Percentiles rank a stretch among this genome's conserved stretches.
These are phyloP conservation scores for Diacarnus erythraeanus DNA, from an alignment of 37 sponge, comb jelly and placozoan genomes.

Conservation along the genomic window DNA sequence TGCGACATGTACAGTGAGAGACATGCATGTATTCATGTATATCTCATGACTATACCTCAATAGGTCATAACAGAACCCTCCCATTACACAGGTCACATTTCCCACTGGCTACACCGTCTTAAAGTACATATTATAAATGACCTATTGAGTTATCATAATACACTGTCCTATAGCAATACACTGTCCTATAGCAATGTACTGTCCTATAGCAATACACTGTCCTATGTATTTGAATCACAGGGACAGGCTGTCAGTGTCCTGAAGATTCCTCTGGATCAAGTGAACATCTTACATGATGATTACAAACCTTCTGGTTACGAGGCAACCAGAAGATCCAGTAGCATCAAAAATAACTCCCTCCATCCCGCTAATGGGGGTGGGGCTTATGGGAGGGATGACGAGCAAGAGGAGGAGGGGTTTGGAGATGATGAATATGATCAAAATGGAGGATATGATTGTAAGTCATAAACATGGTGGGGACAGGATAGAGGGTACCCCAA, in stretches of 20 bases:
- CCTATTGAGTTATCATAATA: too few species aligned
- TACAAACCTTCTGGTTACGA: constrained; percentile 7
- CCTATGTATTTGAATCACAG: too few species aligned
- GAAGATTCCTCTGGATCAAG: constrained; percentile 41
- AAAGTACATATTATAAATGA: too few species aligned
- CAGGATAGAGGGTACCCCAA: background rate
- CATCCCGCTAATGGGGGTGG: background rate
- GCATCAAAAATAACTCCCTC: background rate
- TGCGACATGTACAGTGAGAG: too few species aligned
- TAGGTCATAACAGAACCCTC: too few species aligned
- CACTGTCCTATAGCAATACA: too few species aligned
- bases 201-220: too few species aligned
- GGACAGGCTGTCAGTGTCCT: constrained; percentile 42
- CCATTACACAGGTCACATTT: too few species aligned
- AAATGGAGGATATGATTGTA: constrained; percentile 14
- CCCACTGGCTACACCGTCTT: too few species aligned
- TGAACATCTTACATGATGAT: constrained; percentile 3
- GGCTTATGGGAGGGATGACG: background rate
- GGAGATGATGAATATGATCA: background rate
- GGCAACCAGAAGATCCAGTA: background rate
- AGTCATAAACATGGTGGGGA: constrained; percentile 2
- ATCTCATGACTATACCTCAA: too few species aligned
- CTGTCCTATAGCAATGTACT: too few species aligned
- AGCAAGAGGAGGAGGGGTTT: background rate
- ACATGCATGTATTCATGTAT: too few species aligned